These are phyloP conservation scores for Notothenia rossii DNA, from an alignment of 2,113 vertebrate genomes.

Conservation along the genomic window DNA sequence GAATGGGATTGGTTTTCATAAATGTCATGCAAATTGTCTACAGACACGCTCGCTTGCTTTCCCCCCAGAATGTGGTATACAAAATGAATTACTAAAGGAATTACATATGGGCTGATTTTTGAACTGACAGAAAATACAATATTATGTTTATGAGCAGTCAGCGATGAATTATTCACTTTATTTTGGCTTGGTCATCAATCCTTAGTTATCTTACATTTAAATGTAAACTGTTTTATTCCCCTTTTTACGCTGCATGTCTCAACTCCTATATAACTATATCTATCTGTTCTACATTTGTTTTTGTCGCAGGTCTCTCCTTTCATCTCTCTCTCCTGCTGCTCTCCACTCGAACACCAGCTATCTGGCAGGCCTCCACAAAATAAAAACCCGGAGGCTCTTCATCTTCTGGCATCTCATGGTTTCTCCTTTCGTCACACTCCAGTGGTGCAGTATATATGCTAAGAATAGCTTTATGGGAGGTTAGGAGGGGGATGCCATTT, in stretches of 20 bases:
- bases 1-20: conserved; percentile 49
- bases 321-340: conserved; percentile 30
- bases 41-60: conserved; percentile 28
- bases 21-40: conserved; percentile 52
- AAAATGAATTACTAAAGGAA: conserved; percentile 8
- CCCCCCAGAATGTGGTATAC: neutral
- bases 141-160: conserved; percentile 13
- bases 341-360: conserved; percentile 26
- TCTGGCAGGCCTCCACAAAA: conserved; percentile 54
- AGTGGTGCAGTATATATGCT: conserved; percentile 38
- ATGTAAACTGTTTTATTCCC: neutral
- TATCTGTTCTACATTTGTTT: conserved; percentile 36
- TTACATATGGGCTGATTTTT: conserved; percentile 5
- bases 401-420: conserved; percentile 55
- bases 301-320: conserved; percentile 24
- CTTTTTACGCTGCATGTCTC: neutral
- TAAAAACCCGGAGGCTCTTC: conserved; percentile 45
- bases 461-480: conserved; percentile 55
- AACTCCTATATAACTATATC: conserved; percentile 19
- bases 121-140: conserved; percentile 7
- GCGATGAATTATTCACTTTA: neutral
- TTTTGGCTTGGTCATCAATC: conserved; percentile 3
- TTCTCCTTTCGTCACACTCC: conserved; percentile 51
- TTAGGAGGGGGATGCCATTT: conserved; percentile 1
- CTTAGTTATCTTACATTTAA: conserved; percentile 7